Evolutionary conservation across 2,888 invertebrate species (phyloP).

Genomic region (Drosophila fulvimacula): DNA sequence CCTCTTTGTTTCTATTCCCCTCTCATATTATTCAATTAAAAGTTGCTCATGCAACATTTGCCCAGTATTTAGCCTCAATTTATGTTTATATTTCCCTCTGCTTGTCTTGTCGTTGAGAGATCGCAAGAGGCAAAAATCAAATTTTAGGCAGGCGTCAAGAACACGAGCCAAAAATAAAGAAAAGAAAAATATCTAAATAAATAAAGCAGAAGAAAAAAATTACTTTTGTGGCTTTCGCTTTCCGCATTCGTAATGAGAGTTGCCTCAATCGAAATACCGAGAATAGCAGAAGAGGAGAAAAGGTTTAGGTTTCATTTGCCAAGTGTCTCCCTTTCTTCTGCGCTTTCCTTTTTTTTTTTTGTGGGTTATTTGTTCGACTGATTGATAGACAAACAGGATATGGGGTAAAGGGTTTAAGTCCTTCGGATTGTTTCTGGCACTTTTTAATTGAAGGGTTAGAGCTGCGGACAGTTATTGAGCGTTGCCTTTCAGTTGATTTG

Average conservation of each 20-base stretch:
- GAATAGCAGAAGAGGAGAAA: conserved; percentile 23
- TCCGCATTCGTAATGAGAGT: conserved; percentile 72
- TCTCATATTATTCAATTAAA: conserved; percentile 70
- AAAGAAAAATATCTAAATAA: conserved; percentile 38
- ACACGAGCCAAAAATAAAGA: conserved; percentile 33
- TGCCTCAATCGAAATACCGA: conserved; percentile 4
- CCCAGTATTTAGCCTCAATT: conserved; percentile 56
- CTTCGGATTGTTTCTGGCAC: conserved; percentile 44
- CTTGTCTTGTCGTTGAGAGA: conserved; percentile 17
- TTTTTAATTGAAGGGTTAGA: conserved; percentile 65
- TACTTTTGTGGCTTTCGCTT: conserved; percentile 28
- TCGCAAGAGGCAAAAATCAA: conserved; percentile 51
- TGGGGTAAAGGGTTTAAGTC: conserved; percentile 14
- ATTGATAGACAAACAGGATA: conserved; percentile 72
- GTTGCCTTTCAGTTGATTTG: conserved; percentile 27
- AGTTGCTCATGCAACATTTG: conserved; percentile 68
- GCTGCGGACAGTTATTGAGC: conserved; percentile 23
- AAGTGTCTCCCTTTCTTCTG: conserved; percentile 28
- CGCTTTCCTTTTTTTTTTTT: conserved; percentile 7
- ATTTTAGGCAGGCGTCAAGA: conserved; percentile 58
- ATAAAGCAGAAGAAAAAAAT: conserved; percentile 19
- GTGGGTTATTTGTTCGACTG: conserved; percentile 60
- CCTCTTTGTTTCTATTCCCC: not conserved
- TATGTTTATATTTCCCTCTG: conserved; percentile 6
- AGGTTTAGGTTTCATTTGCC: conserved; percentile 65